These are phyloP conservation scores for Emydoidea blandingii DNA, from an alignment of 2,797 vertebrate genomes.

Conservation along the genomic window DNA sequence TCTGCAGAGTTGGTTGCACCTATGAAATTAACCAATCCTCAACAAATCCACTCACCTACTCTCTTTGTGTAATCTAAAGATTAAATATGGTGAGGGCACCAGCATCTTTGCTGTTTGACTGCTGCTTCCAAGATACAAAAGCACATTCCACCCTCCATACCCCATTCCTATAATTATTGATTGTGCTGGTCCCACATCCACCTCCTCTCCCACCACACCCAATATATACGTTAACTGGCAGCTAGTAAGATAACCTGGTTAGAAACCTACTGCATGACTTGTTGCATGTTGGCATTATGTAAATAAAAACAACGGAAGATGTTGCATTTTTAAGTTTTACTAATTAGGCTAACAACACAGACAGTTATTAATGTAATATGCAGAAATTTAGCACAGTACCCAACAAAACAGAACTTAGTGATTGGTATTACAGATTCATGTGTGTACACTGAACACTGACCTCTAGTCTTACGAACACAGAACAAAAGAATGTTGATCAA, in stretches of 20 bases:
- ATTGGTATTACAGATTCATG: neutral
- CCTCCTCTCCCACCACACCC: neutral
- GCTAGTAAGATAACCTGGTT: no score
- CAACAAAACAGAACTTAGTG: neutral
- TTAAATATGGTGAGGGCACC: neutral
- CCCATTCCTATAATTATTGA: neutral
- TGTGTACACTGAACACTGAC: neutral
- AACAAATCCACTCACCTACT: conserved; percentile 36
- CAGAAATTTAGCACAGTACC: neutral
- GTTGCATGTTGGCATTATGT: neutral
- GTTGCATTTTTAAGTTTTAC: neutral
- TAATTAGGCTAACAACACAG: neutral
- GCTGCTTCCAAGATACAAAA: neutral
- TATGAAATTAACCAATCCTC: conserved; percentile 49
- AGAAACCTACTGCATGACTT: no score
- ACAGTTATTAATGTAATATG: neutral
- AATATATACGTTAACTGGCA: neutral
- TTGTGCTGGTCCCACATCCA: neutral
- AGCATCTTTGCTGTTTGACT: neutral
- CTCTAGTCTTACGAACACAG: neutral
- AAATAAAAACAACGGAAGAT: neutral
- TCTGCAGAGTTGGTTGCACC: conserved; percentile 17
- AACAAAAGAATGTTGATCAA: neutral
- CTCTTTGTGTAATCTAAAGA: conserved; percentile 1
- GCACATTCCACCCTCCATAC: neutral